These are phyloP conservation scores for Tauraco hartlaubi DNA, from an alignment of 2,797 vertebrate genomes.

Conservation along the genomic window DNA sequence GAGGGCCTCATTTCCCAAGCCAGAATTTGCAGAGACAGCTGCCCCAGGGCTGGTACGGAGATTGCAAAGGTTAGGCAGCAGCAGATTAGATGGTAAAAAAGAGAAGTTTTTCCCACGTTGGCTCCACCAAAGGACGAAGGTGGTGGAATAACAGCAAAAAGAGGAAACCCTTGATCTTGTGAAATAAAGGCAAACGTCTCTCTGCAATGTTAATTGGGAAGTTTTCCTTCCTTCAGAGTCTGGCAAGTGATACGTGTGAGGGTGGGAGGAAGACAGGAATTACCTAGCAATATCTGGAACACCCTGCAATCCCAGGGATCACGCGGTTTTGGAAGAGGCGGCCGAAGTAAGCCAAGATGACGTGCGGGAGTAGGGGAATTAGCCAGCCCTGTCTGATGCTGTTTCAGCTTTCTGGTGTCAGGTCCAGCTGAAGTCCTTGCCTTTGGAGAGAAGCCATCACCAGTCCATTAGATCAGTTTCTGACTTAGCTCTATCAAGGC, in stretches of 20 bases:
- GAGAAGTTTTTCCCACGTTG: not conserved
- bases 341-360: conserved; percentile 9
- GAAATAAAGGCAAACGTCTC: conserved; percentile 22
- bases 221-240: conserved; percentile 26
- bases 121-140: not conserved
- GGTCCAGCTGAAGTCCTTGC: not conserved
- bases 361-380: not conserved
- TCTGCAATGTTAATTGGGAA: conserved; percentile 37
- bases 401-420: not conserved
- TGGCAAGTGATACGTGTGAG: not conserved
- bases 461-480: not conserved
- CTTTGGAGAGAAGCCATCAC: not conserved
- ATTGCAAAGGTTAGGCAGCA: conserved; percentile 10
- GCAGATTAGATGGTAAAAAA: not conserved
- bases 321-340: not conserved
- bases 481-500: not conserved
- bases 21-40: not conserved
- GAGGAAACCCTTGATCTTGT: not conserved
- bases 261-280: conserved; percentile 20
- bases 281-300: conserved; percentile 30
- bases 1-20: not conserved
- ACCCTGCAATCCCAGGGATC: conserved; percentile 6
- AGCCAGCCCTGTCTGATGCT: not conserved
- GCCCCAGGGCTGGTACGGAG: not conserved
- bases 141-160: not conserved